These are phyloP conservation scores for Gymnosoma rotundatum DNA, from an alignment of 2,888 invertebrate species.

Conservation along the genomic window DNA sequence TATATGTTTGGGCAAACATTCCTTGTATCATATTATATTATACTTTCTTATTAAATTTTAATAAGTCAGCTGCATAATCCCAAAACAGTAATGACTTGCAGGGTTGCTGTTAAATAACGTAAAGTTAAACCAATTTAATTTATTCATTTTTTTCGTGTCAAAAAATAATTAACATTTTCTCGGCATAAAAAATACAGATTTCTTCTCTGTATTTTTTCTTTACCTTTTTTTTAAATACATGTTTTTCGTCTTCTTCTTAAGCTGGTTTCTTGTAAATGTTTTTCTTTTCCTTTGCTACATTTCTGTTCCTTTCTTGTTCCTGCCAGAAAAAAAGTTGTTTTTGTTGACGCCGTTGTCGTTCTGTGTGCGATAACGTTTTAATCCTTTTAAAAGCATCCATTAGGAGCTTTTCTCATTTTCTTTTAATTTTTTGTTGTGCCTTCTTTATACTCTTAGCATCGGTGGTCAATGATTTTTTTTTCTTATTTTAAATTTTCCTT, in stretches of 20 bases:
- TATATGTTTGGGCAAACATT: no score
- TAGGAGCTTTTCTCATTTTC: constrained; percentile 61
- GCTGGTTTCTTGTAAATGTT: constrained; percentile 3
- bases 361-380: constrained; percentile 68
- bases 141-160: no score
- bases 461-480: constrained; percentile 64
- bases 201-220: constrained; percentile 8
- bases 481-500: constrained; percentile 24
- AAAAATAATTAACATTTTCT: no score
- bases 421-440: constrained; percentile 36
- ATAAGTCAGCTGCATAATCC: no score
- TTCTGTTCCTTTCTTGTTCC: background rate
- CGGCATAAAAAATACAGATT: no score
- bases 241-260: constrained; percentile 19
- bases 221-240: constrained; percentile 11
- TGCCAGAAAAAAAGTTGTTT: constrained; percentile 46
- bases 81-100: no score
- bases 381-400: constrained; percentile 71
- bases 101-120: no score
- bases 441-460: constrained; percentile 44
- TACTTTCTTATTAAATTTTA: no score
- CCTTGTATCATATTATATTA: no score
- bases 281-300: background rate
- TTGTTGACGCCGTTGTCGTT: constrained; percentile 63
- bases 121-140: no score